Base-by-base conservation (phyloP, 2,888 invertebrate species). In the Thymelicus lineola region DNA sequence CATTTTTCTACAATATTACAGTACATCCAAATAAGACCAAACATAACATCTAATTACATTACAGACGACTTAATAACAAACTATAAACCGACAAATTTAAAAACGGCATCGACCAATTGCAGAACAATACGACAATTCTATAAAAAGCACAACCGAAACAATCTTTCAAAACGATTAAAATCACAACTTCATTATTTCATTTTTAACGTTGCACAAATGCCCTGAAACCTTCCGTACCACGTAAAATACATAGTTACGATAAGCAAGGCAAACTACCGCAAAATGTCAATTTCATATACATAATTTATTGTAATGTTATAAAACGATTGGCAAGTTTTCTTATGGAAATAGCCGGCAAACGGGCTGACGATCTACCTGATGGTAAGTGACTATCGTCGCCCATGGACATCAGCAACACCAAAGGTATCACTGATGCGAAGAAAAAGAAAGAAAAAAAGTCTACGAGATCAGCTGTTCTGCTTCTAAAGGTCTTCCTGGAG, bases 61-160 rank as follows among this genome's bases (percentile, higher is more conserved):
- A 61, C 53, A 61, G 45, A 45, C 15, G 38, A 38, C 17, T 14
- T 9, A 59, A 28, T 62, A 68, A 68, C 60, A 63, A 63, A 68
- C 46, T 10, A 57, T 62, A 15, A 48, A 63, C 55, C 17, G 69
- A 63, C 38, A 58, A 69, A 53, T 69, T 69, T 58, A 69, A 69
- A 62, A 48, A 46, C 38, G 50, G 46, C 69, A 69, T 48, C 17
- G 35, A 46, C 45, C 36, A 17, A 63, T 57, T 20, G n/a, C 36
- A 50, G 36, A 68, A 57, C 36, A 35, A 63, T 64, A 50, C 17
- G 20, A 58, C 55, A 58, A 62, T 17, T 63, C 63, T 36, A 48
- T 81, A 70, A 67, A 67, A 79, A 82, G 78, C 84, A 88, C 86
- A 86, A 87, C 86, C 86, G 60, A 86, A 53, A 84, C 80, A 72